Evolutionary conservation across 1,140 invertebrate species (phyloP), one percentile per base, ranked within the genome.

Genomic region (Drosophila novamexicana): DNA sequence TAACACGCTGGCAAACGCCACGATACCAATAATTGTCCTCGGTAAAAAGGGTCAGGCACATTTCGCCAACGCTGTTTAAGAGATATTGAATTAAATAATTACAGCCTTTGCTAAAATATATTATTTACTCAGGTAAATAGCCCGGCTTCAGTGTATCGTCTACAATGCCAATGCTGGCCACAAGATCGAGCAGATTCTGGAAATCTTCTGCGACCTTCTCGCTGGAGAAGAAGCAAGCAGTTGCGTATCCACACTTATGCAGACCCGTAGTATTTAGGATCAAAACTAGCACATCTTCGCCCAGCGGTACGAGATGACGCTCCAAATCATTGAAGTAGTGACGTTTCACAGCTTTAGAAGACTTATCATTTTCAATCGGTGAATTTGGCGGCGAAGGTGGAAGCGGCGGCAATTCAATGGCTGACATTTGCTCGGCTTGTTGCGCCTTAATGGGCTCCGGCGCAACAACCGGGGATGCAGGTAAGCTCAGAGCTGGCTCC

Each of bases 11-110:
- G 16, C 83, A 88, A 32, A 80, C 61, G 12, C 77, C 77, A 4
- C 83, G 83, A 16, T 88, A 89, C 84, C 83, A 88, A 0, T 7
- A 5, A 4, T 66, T 56, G 42, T 88, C 83, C 7, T 75, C 84
- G 8, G 8, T 7, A 42, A 49, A 88, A 5, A 71, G 9, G 1
- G 68, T 34, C 44, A 74, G 6, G 18, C 84, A 89, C 34, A 83
- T 1, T 72, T 88, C 83, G 0, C 74, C 73, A 58, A 89, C 42
- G 8, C 83, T 88, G 22, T 18, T 36, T 3, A 39, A 16, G 29
- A 18, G 0, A 8, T 4, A 18, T n/a, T 14, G 6, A 12, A n/a
- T 12, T 6, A 32, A 62, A 42, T 42, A n/a, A 36, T 36, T 18
- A 14, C 45, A 49, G 3, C 0, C 0, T 6, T 32, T 0, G n/a